phyloP scores from a whole-genome alignment of 2,113 vertebrate species.

The Reinhardtius hippoglossoides region DNA sequence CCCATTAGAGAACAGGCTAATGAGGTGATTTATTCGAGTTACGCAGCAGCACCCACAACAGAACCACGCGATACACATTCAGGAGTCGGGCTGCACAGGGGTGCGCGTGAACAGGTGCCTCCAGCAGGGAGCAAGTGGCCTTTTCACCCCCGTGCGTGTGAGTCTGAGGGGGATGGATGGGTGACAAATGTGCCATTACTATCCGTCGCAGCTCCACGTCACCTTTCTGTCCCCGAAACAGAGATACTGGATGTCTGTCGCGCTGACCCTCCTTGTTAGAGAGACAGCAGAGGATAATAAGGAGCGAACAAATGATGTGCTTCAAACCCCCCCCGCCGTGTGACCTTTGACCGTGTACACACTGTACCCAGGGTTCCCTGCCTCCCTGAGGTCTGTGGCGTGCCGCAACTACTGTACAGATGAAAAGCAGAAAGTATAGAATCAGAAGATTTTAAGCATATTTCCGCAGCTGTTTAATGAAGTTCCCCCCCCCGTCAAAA shows the following conservation, averaged over 20 bases:
- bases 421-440: constrained; percentile 7
- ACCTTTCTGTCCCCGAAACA: constrained; percentile 49
- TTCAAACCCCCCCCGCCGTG: constrained; percentile 45
- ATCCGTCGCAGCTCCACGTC: constrained; percentile 33
- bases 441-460: background rate
- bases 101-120: background rate
- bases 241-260: constrained; percentile 41
- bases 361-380: background rate
- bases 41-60: constrained; percentile 20
- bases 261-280: constrained; percentile 64
- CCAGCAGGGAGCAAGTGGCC: constrained; percentile 23
- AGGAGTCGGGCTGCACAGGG: background rate
- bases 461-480: constrained; percentile 6
- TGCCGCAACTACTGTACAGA: background rate
- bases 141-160: constrained; percentile 24
- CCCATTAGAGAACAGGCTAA: constrained; percentile 65
- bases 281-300: constrained; percentile 70
- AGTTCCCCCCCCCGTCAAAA: background rate
- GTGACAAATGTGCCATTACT: constrained; percentile 44
- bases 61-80: background rate
- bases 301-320: constrained; percentile 64
- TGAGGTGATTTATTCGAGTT: constrained; percentile 63
- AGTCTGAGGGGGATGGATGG: constrained; percentile 42
- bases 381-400: constrained; percentile 13
- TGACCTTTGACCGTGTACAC: constrained; percentile 57